These are phyloP conservation scores for Darwinula stevensoni DNA, from an alignment of 2,888 invertebrate species.

Conservation along the genomic window DNA sequence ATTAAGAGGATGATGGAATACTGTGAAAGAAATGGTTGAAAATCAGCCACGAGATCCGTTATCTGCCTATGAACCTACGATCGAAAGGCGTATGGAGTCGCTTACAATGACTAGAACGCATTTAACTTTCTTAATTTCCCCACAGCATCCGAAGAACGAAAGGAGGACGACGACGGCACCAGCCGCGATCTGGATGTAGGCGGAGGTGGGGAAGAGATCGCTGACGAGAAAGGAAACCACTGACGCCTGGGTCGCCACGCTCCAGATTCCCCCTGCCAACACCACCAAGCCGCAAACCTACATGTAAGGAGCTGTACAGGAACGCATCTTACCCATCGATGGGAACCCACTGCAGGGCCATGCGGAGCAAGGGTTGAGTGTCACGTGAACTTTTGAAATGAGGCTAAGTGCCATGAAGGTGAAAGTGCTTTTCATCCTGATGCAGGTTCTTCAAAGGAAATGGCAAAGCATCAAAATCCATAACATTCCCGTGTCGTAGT, in stretches of 20 bases:
- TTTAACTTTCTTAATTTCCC: constrained; percentile 74
- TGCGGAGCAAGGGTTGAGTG: too few relatives aligned
- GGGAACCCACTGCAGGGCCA: too few relatives aligned
- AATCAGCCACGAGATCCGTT: too few relatives aligned
- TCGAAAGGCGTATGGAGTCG: too few relatives aligned
- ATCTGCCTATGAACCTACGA: too few relatives aligned
- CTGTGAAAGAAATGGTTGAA: too few relatives aligned
- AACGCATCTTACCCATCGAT: too few relatives aligned
- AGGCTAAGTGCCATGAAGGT: too few relatives aligned
- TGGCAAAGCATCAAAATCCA: constrained; percentile 8
- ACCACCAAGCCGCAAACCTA: constrained; percentile 49
- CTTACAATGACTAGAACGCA: constrained; percentile 70
- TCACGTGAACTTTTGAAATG: too few relatives aligned
- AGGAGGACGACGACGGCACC: constrained; percentile 50
- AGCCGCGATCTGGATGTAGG: constrained; percentile 50
- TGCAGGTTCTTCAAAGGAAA: too few relatives aligned
- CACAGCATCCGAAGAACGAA: constrained; percentile 68
- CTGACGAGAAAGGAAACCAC: constrained; percentile 56
- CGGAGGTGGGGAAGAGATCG: constrained; percentile 56
- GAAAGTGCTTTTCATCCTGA: too few relatives aligned
- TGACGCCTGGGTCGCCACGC: constrained; percentile 49
- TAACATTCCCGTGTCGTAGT: neutral
- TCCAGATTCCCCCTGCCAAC: constrained; percentile 52
- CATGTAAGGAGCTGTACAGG: too few relatives aligned
- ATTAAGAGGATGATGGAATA: constrained; percentile 64